These are phyloP conservation scores for Girardinus metallicus DNA, from an alignment of 2,797 vertebrate species.

Conservation along the genomic window DNA sequence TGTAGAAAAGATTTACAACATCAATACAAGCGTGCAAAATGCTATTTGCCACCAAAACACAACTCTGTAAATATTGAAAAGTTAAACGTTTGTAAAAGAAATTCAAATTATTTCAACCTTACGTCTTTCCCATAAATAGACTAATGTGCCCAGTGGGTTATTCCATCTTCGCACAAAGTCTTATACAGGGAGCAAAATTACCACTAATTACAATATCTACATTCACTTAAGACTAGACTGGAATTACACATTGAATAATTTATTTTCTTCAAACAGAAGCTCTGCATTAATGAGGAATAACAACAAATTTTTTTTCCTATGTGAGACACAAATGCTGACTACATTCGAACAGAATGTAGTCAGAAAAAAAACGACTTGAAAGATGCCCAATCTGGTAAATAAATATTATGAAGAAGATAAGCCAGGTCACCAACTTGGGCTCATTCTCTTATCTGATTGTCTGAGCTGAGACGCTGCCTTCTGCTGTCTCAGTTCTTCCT, in stretches of 20 bases:
- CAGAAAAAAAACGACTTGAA: constrained; percentile 35
- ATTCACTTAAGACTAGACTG: not conserved
- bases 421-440: constrained; percentile 37
- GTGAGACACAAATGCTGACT: not conserved
- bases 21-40: not conserved
- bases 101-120: not conserved
- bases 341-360: too few species aligned
- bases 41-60: not conserved
- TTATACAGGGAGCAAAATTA: not conserved
- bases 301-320: not conserved
- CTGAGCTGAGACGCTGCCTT: constrained; percentile 45
- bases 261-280: constrained; percentile 1
- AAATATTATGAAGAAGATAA: constrained; percentile 43
- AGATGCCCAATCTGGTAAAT: constrained; percentile 31
- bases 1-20: constrained; percentile 10
- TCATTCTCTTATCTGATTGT: constrained; percentile 38
- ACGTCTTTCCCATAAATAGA: not conserved
- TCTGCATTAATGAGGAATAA: not conserved
- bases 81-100: not conserved
- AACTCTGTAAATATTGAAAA: not conserved
- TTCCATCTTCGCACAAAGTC: not conserved
- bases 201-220: not conserved
- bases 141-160: not conserved
- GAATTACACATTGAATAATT: not conserved
- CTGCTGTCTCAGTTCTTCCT: constrained; percentile 42